These are phyloP conservation scores for Dromas ardeola DNA, from an alignment of 2,113 vertebrate genomes.

Conservation along the genomic window DNA sequence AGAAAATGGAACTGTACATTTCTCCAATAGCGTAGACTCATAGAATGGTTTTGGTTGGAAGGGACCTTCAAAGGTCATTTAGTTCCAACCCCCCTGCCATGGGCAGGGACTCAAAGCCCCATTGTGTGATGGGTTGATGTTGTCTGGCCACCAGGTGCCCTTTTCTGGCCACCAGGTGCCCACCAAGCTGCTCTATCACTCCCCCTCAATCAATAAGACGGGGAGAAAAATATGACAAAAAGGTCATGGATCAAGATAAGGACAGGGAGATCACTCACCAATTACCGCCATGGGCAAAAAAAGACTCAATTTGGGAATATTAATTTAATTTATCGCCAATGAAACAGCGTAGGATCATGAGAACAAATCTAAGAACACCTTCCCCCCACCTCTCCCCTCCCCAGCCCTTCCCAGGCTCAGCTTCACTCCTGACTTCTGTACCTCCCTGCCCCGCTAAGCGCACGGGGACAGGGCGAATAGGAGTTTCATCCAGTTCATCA, in stretches of 20 bases:
- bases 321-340: background rate
- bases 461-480: accelerated
- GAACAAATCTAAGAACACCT: background rate
- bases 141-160: too few species aligned
- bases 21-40: background rate
- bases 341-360: background rate
- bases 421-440: background rate
- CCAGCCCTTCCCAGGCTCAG: accelerated
- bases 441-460: accelerated
- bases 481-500: background rate
- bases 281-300: accelerated
- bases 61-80: background rate
- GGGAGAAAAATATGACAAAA: background rate
- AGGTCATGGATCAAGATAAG: background rate
- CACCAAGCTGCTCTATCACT: background rate
- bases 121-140: background rate
- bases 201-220: background rate
- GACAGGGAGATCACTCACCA: background rate
- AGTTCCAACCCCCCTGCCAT: background rate
- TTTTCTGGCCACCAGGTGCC: background rate
- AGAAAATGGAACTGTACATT: background rate
- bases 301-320: background rate
- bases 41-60: background rate
- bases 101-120: background rate
- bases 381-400: accelerated